Percentiles rank a stretch among this genome's conserved stretches.
Conservation (phyloP, 2,797 vertebrate species). For the Megalops cyprinoides region DNA sequence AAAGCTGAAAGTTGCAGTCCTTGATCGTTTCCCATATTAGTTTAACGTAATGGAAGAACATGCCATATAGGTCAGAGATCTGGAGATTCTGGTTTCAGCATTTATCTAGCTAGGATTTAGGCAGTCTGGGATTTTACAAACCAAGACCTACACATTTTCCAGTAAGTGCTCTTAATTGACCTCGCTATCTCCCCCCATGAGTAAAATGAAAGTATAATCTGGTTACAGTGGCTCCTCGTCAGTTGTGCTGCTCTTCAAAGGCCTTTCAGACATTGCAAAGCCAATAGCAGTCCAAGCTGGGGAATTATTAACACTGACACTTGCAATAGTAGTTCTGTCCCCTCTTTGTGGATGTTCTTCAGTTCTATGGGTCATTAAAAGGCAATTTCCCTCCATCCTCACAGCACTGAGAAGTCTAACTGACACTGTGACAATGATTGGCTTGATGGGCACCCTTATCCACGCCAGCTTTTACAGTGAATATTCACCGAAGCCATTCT, state of each 20-base stretch:
- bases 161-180: slow-evolving; percentile 9
- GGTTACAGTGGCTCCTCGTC: neutral
- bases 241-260: neutral
- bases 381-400: neutral
- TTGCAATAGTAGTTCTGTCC: neutral
- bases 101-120: slow-evolving; percentile 5
- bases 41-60: slow-evolving; percentile 50
- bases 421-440: too few species aligned
- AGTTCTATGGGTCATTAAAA: neutral
- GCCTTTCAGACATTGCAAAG: neutral
- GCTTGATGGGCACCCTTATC: too few species aligned
- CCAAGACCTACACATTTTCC: neutral
- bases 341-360: neutral
- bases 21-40: slow-evolving; percentile 64
- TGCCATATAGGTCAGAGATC: slow-evolving; percentile 32
- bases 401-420: neutral
- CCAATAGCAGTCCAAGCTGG: neutral
- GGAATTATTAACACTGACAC: neutral
- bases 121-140: neutral
- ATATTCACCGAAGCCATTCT: too few species aligned
- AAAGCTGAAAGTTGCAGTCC: slow-evolving; percentile 42
- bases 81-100: neutral
- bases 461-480: too few species aligned
- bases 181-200: neutral
- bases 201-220: neutral